These are phyloP conservation scores for Albula glossodonta DNA, from an alignment of 2,113 vertebrate genomes.

Conservation along the genomic window DNA sequence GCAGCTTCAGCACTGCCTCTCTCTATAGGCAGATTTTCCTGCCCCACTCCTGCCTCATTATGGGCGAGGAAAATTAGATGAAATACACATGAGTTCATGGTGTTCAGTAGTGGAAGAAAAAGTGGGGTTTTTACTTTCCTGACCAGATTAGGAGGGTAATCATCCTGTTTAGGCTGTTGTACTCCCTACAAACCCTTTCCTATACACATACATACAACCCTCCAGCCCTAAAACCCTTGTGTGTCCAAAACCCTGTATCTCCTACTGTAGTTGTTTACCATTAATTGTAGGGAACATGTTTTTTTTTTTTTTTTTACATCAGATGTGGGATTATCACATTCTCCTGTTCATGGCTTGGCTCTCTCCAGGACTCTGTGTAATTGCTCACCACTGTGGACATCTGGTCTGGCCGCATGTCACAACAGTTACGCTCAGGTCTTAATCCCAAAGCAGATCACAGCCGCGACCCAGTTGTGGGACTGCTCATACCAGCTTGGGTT, in stretches of 20 bases:
- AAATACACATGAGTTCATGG: too few species aligned
- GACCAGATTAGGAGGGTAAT: too few species aligned
- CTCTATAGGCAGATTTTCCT: background rate
- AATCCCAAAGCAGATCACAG: background rate
- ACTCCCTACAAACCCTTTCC: too few species aligned
- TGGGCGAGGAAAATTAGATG: too few species aligned
- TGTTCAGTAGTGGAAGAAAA: too few species aligned
- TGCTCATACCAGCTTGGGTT: background rate
- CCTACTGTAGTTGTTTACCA: background rate
- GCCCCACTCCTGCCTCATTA: background rate
- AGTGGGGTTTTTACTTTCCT: too few species aligned
- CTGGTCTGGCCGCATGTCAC: background rate
- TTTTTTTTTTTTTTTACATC: background rate
- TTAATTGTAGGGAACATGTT: background rate
- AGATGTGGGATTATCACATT: background rate
- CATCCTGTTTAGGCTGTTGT: too few species aligned
- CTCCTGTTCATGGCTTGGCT: background rate
- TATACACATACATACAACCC: too few species aligned
- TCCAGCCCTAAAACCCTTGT: too few species aligned
- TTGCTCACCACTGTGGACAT: background rate
- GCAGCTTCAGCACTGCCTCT: background rate
- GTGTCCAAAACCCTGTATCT: too few species aligned
- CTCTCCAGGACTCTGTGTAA: background rate
- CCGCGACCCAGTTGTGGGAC: background rate
- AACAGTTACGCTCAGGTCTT: background rate